These are phyloP conservation scores for Centroberyx gerrardi DNA, from an alignment of 2,797 vertebrate genomes.

Conservation along the genomic window DNA sequence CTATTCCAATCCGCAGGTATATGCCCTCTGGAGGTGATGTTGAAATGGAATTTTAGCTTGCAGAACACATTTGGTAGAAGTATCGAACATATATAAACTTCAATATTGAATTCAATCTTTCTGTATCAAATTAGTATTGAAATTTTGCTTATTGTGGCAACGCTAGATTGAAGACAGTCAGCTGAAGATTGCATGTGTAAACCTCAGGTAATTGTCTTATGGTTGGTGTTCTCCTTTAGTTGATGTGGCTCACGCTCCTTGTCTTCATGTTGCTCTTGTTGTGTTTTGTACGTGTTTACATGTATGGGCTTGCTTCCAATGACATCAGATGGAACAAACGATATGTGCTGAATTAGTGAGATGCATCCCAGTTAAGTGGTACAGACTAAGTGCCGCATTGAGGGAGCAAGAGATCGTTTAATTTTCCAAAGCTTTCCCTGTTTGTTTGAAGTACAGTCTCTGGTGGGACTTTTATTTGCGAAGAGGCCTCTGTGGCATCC, in stretches of 20 bases:
- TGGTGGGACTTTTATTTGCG: conserved; percentile 22
- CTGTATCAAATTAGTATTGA: no score
- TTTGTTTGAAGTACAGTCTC: conserved; percentile 26
- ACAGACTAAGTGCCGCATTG: conserved; percentile 3
- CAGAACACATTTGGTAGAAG: no score
- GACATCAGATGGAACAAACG: not conserved
- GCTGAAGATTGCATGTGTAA: not conserved
- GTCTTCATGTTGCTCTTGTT: not conserved
- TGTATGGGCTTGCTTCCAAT: conserved; percentile 15
- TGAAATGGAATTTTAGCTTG: no score
- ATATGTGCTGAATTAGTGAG: conserved; percentile 11
- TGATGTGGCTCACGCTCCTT: not conserved
- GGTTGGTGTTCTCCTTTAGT: not conserved
- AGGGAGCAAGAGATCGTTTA: conserved; percentile 5
- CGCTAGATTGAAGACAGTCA: not conserved
- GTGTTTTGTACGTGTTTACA: not conserved
- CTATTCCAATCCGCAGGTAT: no score
- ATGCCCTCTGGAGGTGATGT: no score
- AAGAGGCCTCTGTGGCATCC: conserved; percentile 35
- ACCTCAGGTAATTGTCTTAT: not conserved
- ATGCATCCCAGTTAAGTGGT: conserved; percentile 8
- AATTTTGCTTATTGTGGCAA: no score
- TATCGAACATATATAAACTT: no score
- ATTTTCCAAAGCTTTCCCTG: conserved; percentile 6
- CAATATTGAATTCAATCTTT: no score